These are phyloP conservation scores for Pogonus chalceus DNA, from an alignment of 1,140 invertebrate species.

Conservation along the genomic window DNA sequence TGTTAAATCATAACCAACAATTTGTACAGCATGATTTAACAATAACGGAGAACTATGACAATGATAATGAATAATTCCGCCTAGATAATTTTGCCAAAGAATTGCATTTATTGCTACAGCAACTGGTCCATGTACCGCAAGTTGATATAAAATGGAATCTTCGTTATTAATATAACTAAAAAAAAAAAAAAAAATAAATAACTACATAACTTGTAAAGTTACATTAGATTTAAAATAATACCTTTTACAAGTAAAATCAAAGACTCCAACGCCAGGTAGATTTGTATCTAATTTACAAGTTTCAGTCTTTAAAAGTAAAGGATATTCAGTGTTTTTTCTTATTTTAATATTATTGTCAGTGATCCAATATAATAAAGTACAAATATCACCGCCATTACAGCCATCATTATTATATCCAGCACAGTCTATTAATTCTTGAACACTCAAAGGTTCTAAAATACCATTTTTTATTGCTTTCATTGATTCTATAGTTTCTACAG, in stretches of 20 bases:
- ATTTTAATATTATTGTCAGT: constrained; percentile 45
- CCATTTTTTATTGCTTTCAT: constrained; percentile 63
- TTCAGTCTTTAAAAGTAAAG: constrained; percentile 47
- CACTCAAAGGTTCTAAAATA: constrained; percentile 52
- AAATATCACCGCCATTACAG: constrained; percentile 74
- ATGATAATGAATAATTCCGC: constrained; percentile 74
- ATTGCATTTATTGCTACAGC: constrained; percentile 72
- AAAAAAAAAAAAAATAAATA: constrained; percentile 17
- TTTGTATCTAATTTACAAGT: constrained; percentile 39
- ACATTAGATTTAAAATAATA: constrained; percentile 35
- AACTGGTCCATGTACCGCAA: constrained; percentile 65
- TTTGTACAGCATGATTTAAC: constrained; percentile 75
- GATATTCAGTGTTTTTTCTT: constrained; percentile 52
- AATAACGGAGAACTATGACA: constrained; percentile 52
- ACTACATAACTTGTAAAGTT: too few species aligned
- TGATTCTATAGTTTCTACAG: constrained; percentile 63
- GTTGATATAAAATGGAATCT: constrained; percentile 48
- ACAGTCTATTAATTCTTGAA: constrained; percentile 81
- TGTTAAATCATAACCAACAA: constrained; percentile 73
- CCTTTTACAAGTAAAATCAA: constrained; percentile 40
- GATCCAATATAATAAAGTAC: constrained; percentile 64
- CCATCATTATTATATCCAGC: constrained; percentile 60
- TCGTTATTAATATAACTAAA: constrained; percentile 56
- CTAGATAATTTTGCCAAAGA: constrained; percentile 80
- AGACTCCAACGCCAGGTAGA: constrained; percentile 26